phyloP scores from a whole-genome alignment of 2,888 invertebrate genomes.

The Scaptomyza reducta region DNA sequence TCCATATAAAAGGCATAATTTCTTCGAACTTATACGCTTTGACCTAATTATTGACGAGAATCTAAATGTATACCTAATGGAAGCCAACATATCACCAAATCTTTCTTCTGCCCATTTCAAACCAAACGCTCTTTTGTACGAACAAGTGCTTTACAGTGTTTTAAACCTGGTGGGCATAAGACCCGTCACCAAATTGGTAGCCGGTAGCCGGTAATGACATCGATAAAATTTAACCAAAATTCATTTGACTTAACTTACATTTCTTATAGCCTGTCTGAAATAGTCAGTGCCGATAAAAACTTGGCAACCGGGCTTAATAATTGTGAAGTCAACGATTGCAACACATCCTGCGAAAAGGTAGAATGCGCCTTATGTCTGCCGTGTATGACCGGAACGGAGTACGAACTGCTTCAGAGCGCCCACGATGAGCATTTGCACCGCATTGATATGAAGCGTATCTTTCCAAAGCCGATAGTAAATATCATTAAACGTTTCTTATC shows the following conservation, averaged over 20 bases:
- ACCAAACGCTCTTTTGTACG: slow-evolving; percentile 94
- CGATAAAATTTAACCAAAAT: neutral
- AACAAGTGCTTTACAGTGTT: slow-evolving; percentile 94
- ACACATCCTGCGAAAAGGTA: slow-evolving; percentile 87
- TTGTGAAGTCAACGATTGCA: slow-evolving; percentile 86
- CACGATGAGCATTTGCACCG: slow-evolving; percentile 92
- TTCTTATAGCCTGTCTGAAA: slow-evolving; percentile 85
- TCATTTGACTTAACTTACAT: neutral
- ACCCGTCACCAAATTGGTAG: slow-evolving; percentile 61
- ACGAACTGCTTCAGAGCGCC: slow-evolving; percentile 87
- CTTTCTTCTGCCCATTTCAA: slow-evolving; percentile 96
- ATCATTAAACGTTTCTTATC: rapidly evolving
- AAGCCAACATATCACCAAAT: slow-evolving; percentile 99
- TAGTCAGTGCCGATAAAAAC: slow-evolving; percentile 92
- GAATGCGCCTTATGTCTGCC: slow-evolving; percentile 92
- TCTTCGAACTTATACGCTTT: slow-evolving; percentile 97
- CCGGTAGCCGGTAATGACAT: slow-evolving; percentile 17
- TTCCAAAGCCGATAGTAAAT: slow-evolving; percentile 88
- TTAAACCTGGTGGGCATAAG: slow-evolving; percentile 91
- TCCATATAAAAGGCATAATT: slow-evolving; percentile 86
- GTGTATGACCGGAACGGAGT: slow-evolving; percentile 88
- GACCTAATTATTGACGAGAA: slow-evolving; percentile 96
- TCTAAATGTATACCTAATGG: slow-evolving; percentile 93
- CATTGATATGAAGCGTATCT: slow-evolving; percentile 91
- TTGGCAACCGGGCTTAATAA: slow-evolving; percentile 89